Base-by-base conservation (phyloP, 2,797 vertebrate species). In the Chlorospingus flavigularis region DNA sequence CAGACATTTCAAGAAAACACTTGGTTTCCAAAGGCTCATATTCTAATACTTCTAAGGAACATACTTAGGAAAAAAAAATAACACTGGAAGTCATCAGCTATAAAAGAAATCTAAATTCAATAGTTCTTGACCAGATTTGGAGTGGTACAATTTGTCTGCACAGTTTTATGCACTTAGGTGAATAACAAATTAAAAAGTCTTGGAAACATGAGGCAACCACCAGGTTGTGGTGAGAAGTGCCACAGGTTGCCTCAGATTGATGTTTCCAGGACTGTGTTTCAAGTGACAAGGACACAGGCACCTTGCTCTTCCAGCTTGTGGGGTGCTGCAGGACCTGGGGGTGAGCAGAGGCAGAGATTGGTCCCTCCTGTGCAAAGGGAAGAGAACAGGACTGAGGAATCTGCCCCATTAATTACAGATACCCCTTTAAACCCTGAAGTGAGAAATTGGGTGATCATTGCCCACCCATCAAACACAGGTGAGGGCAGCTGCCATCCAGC, bases 131-230 rank as follows among this genome's bases (percentile, higher is more conserved):
- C 25, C 54, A 74, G 35, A n/a, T 26, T 47, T 55, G 42, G 16
- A 86, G 58, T 16, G 12, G 37, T 39, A 26, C 1, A 2, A 28
- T 71, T 70, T 66, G 33, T 60, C 25, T 88, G 67, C 14, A 16
- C 2, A 1, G 60, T 75, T 62, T 9, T 21, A 25, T 21, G 28
- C n/a, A 26, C 0, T 0, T 13, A 35, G 35, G 28, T 68, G 50
- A 51, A 7, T 62, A 81, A 66, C 25, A 68, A 65, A 78, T 15
- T 1, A 42, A 73, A 33, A 63, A 54, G 15, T 9, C 35, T 73
- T 54, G 16, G 7, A 30, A 60, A 16, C 5, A 6, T 16, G 35
- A 66, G 35, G 11, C 37, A 48, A 5, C 15, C 23, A 33, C 10
- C 31, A 58, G 16, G 10, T 6, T 60, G 14, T 51, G 62, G 21